These are phyloP conservation scores for Phyllopteryx taeniolatus DNA, from an alignment of 2,113 vertebrate species.

Conservation along the genomic window DNA sequence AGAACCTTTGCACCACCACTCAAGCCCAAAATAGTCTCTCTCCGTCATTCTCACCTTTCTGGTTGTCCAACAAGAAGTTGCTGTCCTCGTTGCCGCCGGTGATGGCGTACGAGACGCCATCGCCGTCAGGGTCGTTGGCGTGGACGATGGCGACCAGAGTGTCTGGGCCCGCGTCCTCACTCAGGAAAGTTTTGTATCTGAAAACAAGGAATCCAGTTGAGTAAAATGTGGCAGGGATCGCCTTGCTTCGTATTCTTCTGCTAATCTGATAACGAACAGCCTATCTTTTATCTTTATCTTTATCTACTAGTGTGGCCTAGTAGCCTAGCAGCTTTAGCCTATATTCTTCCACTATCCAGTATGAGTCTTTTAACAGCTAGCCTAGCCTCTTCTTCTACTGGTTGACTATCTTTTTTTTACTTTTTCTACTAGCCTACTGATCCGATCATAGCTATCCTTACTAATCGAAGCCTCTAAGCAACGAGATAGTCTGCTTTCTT, in stretches of 20 bases:
- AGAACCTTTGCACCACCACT: no score
- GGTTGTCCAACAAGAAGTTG: conserved; percentile 85
- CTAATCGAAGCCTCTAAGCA: no score
- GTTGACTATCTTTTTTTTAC: background rate
- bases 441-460: background rate
- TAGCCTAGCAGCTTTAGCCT: no score
- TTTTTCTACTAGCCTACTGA: background rate
- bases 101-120: conserved; percentile 81
- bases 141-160: conserved; percentile 83
- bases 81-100: conserved; percentile 86
- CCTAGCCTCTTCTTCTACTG: background rate
- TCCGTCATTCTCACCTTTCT: conserved; percentile 74
- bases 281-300: no score
- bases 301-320: no score
- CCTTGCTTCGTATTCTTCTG: background rate
- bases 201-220: background rate
- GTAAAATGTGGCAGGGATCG: background rate
- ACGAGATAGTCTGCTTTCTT: background rate
- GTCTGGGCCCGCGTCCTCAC: conserved; percentile 85
- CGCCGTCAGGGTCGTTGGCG: conserved; percentile 87
- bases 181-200: conserved; percentile 88
- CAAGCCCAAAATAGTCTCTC: background rate
- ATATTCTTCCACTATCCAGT: no score
- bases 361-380: background rate
- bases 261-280: no score